Evolutionary conservation across 2,113 vertebrate genomes (phyloP).

Genomic region (Condylura cristata): DNA sequence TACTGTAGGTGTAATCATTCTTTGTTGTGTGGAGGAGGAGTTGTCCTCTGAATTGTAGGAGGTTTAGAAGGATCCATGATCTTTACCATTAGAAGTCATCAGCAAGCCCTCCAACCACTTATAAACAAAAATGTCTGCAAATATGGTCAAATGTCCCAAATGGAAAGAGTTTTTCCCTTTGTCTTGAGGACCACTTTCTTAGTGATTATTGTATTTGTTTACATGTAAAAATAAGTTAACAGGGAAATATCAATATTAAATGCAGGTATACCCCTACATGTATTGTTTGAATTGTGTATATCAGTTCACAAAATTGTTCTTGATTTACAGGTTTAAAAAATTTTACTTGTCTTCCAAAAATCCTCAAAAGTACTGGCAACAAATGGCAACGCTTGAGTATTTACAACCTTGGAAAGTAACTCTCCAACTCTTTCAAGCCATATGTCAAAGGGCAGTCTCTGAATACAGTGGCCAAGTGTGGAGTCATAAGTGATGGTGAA

Average conservation of each 20-base stretch:
- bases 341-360: slow-evolving; percentile 48
- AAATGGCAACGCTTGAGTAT: background rate
- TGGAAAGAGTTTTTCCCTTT: background rate
- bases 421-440: slow-evolving; percentile 37
- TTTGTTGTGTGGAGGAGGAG: background rate
- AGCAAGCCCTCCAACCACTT: slow-evolving; percentile 11
- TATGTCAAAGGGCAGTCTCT: slow-evolving; percentile 24
- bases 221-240: slow-evolving; percentile 17
- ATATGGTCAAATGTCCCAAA: slow-evolving; percentile 33
- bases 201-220: slow-evolving; percentile 18
- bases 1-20: background rate
- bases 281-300: slow-evolving; percentile 43
- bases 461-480: slow-evolving; percentile 38
- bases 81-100: background rate
- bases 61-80: slow-evolving; percentile 30
- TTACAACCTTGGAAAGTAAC: slow-evolving; percentile 58
- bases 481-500: slow-evolving; percentile 25
- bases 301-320: slow-evolving; percentile 29
- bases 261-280: background rate
- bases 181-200: background rate
- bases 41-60: background rate
- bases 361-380: background rate
- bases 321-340: slow-evolving; percentile 15
- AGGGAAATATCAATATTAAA: slow-evolving; percentile 42
- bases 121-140: slow-evolving; percentile 24